A percentile compares a stretch with the other conserved stretches of the same genome.
Conservation (phyloP, 2,797 vertebrate genomes). For the Cirrhinus mrigala region DNA sequence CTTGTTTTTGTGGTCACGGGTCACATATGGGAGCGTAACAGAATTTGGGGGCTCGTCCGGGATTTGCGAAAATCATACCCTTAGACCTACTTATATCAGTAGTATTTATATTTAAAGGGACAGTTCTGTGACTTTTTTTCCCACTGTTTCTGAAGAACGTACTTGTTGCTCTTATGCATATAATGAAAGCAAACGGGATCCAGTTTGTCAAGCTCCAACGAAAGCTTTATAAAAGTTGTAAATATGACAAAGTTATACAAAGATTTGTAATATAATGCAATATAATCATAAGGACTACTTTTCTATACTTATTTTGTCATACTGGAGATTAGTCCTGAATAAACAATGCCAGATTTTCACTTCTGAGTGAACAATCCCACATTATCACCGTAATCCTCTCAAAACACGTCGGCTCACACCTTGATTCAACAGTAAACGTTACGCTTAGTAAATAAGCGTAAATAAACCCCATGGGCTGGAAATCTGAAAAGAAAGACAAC, state of each 20-base stretch:
- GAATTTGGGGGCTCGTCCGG: no score
- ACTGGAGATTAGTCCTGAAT: background rate
- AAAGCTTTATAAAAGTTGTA: background rate
- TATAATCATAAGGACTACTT: background rate
- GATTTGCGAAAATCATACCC: no score
- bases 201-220: background rate
- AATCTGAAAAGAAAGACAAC: constrained; percentile 18
- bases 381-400: background rate
- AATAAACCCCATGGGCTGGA: constrained; percentile 31
- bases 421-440: background rate
- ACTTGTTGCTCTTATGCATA: background rate
- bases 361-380: background rate
- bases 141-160: background rate
- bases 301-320: background rate
- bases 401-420: background rate
- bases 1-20: no score
- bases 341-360: background rate
- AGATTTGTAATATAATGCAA: background rate
- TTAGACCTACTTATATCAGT: background rate
- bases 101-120: background rate
- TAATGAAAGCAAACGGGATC: background rate
- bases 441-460: background rate
- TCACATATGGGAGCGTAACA: no score
- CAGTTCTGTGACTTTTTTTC: background rate
- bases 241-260: background rate